Base-by-base conservation (phyloP, 2,888 invertebrate genomes). In the Stegana nigrithorax region DNA sequence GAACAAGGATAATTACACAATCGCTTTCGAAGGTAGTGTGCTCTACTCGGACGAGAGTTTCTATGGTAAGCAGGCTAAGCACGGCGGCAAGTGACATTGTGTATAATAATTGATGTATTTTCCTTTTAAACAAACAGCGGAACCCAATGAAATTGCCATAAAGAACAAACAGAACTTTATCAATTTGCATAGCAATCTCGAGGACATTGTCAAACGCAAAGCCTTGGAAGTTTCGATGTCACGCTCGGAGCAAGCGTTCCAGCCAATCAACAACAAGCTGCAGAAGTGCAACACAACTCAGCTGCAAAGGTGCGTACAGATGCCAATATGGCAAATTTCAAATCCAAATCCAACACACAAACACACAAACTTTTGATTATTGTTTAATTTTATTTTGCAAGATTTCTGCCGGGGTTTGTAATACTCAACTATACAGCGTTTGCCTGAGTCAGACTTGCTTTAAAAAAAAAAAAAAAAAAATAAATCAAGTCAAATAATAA, bases 1-100 rank as follows among this genome's bases (percentile, higher is more conserved):
- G 67, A 95, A 95, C 85, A 95, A 96, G 87, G 93, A 95, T 86
- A 96, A 96, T 87, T 96, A 96, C 84, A 96, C 96, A 69, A 95
- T 96, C 81, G 96, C 96, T 72, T 96, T 96, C 80, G 95, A 96
- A 87, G 96, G 95, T 81, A 93, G 93, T 78, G 91, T 92, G 70
- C 91, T 92, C 88, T 93, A 92, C 85, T 93, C 94, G 59, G 94
- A 94, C 86, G 93, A 92, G 83, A 93, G 92, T 82, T 92, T 92
- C 86, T 92, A 91, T 85, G 87, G 86, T 85, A 67, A 77, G 78
- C 73, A 36, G 2, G 0, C 0, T n/a, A n/a, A n/a, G n/a, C n/a
- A n/a, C n/a, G n/a, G n/a, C n/a, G n/a, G n/a, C n/a, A n/a, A n/a
- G n/a, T 17, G 25, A 8, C 7, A 1, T 2, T 14, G 12, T 23